Base-by-base conservation (phyloP, 2,113 vertebrate genomes). In the Cyanoliseus patagonus region DNA sequence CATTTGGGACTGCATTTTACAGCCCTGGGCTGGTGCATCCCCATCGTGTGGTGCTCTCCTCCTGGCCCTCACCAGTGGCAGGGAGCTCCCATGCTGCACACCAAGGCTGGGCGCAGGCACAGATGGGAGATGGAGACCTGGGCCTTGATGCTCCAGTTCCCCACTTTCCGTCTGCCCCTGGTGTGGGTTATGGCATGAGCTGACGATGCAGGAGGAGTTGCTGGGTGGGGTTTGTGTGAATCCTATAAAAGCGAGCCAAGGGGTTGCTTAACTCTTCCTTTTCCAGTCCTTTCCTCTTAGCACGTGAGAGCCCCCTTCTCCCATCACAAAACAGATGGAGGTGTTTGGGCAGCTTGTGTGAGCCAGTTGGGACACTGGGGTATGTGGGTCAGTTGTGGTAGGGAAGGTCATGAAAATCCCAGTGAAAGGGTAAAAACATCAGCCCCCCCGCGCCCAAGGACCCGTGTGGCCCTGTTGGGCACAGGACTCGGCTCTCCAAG, bases 311-410 rank as follows among this genome's bases (percentile, higher is more conserved):
- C 59, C 42, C 7, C 5, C 53, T 73, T 88, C 63, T 81, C 44
- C 59, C 1, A 5, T 30, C 5, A 0, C 68, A 30, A 20, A 83
- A 13, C 3, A 63, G 39, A 61, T 8, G 0, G 0, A 55, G 53
- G 24, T 33, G 35, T 52, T 62, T 33, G 85, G 35, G 63, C 17
- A 25, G 63, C 61, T 35, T 33, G 22, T 46, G 37, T 23, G 37
- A 55, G 86, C n/a, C 68, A 18, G 37, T n/a, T 47, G 72, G 44
- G 15, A 41, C 41, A 3, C 18, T 11, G 62, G 64, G 39, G 15
- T 17, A 16, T 12, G 18, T 13, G 76, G 44, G 41, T 67, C 61
- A 46, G 57, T n/a, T 9, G 3, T 33, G 72, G 16, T 39, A 4
- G 57, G 57, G 79, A 61, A 61, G 14, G 9, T 23, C 35, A 10